A percentile compares a stretch with the other conserved stretches of the same genome.
Conservation (phyloP, 1,140 invertebrate species). For the Drosophila subpulchrella region DNA sequence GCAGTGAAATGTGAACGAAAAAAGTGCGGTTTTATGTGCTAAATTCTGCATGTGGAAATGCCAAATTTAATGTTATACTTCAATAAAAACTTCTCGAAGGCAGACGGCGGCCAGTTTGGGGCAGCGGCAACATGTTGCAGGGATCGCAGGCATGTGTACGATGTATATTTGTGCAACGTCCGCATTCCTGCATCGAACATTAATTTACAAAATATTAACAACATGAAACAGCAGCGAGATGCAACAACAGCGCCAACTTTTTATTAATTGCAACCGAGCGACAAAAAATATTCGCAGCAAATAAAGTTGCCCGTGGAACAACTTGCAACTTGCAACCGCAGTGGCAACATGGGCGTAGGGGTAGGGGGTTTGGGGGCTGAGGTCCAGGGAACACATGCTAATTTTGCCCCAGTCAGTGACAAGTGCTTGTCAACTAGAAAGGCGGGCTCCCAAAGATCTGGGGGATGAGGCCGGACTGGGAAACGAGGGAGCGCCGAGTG, state of each 20-base stretch:
- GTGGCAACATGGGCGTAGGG: slow-evolving; percentile 26
- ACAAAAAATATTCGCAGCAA: slow-evolving; percentile 67
- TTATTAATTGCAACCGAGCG: slow-evolving; percentile 78
- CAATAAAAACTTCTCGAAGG: slow-evolving; percentile 69
- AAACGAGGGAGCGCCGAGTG: slow-evolving; percentile 22
- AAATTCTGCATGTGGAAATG: slow-evolving; percentile 58
- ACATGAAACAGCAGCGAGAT: slow-evolving; percentile 54
- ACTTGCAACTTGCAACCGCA: slow-evolving; percentile 38
- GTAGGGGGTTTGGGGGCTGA: not conserved
- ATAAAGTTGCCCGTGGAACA: slow-evolving; percentile 62
- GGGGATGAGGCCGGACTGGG: not conserved
- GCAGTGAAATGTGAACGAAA: not conserved
- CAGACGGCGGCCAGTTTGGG: slow-evolving; percentile 39
- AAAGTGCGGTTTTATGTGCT: slow-evolving; percentile 41
- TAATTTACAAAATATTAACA: slow-evolving; percentile 81
- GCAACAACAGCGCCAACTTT: slow-evolving; percentile 68
- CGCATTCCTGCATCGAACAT: slow-evolving; percentile 80
- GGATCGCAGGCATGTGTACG: slow-evolving; percentile 10
- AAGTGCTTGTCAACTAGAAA: slow-evolving; percentile 64
- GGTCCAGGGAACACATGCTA: slow-evolving; percentile 23
- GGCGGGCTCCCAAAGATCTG: slow-evolving; percentile 21
- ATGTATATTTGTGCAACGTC: slow-evolving; percentile 49
- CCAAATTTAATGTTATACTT: slow-evolving; percentile 79
- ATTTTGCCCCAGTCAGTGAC: slow-evolving; percentile 60
- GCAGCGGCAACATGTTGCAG: slow-evolving; percentile 51